These are phyloP conservation scores for Kryptopterus vitreolus DNA, from an alignment of 2,797 vertebrate genomes.

Conservation along the genomic window DNA sequence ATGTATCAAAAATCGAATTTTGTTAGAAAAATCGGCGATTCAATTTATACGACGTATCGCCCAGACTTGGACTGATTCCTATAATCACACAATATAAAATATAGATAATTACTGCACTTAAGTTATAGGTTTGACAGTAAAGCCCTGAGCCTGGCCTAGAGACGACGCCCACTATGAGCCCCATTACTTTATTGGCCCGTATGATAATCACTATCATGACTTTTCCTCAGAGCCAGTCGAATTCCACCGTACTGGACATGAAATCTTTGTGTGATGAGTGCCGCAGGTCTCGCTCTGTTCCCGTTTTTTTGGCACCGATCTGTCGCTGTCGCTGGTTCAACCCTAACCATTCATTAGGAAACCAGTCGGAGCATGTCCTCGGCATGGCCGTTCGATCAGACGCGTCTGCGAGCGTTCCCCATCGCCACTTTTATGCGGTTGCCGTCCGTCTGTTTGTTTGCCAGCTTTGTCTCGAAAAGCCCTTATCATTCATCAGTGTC, in stretches of 20 bases:
- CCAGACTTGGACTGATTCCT: too few species aligned
- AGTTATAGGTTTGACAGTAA: background rate
- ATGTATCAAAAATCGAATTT: too few species aligned
- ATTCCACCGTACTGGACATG: background rate
- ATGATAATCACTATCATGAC: background rate
- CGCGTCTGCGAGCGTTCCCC: background rate
- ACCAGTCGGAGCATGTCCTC: constrained; percentile 1
- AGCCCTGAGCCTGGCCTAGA: background rate
- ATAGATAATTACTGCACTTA: too few species aligned
- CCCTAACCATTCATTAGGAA: background rate
- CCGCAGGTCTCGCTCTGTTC: background rate
- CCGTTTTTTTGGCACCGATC: background rate
- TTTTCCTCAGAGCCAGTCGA: background rate
- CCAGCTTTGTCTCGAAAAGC: background rate
- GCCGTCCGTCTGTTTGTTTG: background rate
- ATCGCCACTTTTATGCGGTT: background rate
- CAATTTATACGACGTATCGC: too few species aligned
- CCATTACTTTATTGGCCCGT: background rate
- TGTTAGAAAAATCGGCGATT: too few species aligned
- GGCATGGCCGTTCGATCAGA: background rate
- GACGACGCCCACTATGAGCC: background rate
- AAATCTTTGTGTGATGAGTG: background rate
- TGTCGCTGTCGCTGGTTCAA: background rate
- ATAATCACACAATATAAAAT: too few species aligned
- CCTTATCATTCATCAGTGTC: background rate